Evolutionary conservation across 2,797 vertebrate genomes (phyloP).

Genomic region (Coreius guichenoti): DNA sequence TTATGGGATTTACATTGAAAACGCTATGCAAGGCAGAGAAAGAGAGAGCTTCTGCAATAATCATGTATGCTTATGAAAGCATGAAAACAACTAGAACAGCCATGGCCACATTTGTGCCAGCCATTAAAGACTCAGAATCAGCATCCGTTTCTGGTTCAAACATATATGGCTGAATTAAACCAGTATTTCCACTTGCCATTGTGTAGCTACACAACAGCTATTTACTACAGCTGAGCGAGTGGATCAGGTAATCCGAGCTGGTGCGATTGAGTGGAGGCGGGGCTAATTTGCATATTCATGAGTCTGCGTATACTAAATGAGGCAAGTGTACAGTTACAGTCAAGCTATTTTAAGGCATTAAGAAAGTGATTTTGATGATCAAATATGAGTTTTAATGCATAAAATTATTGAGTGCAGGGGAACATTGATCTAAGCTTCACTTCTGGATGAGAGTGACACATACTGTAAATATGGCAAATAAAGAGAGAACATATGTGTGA

Average conservation of each 20-base stretch:
- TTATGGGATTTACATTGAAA: slow-evolving; percentile 23
- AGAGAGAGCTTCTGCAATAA: neutral
- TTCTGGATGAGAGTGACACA: neutral
- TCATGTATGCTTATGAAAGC: neutral
- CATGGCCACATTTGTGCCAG: neutral
- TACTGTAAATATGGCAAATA: neutral
- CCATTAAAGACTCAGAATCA: neutral
- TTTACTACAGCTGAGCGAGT: no score
- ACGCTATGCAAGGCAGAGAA: neutral
- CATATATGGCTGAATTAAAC: no score
- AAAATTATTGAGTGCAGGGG: neutral
- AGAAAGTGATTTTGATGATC: neutral
- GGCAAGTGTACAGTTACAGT: neutral
- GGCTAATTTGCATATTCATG: neutral
- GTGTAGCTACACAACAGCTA: no score
- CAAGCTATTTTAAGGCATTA: neutral
- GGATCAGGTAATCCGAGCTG: no score
- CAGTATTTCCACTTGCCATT: no score
- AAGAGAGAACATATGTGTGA: neutral
- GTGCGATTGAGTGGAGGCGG: neutral
- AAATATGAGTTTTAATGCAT: neutral
- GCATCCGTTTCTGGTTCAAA: no score
- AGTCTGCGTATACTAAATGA: neutral
- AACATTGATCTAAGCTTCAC: neutral
- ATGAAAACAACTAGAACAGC: neutral